These are phyloP conservation scores for Aleiodes testaceus DNA, from an alignment of 2,888 invertebrate genomes.

Conservation along the genomic window DNA sequence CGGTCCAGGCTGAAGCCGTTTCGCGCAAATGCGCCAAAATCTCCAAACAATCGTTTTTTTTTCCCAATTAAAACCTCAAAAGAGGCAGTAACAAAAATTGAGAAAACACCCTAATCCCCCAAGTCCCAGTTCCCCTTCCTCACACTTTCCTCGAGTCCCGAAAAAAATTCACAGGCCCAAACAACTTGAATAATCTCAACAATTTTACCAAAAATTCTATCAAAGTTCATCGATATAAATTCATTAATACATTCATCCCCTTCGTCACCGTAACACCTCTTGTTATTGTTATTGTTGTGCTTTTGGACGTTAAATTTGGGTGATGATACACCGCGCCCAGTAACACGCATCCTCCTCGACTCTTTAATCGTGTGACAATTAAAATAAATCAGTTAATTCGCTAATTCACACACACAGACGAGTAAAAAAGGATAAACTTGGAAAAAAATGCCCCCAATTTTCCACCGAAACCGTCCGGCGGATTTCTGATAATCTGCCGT, in stretches of 20 bases:
- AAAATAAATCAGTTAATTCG: not conserved
- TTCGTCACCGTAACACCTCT: conserved; percentile 33
- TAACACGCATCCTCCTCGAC: conserved; percentile 72
- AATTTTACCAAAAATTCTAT: not conserved
- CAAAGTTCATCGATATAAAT: not conserved
- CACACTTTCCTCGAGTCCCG: no score
- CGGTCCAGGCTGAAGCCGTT: conserved; percentile 63
- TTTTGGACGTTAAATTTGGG: conserved; percentile 56
- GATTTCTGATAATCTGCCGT: conserved; percentile 29
- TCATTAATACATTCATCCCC: not conserved
- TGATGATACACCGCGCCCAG: conserved; percentile 70
- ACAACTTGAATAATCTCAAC: conserved; percentile 3
- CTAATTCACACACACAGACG: not conserved
- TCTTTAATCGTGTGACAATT: conserved; percentile 40
- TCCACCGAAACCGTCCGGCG: conserved; percentile 17
- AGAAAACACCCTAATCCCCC: no score
- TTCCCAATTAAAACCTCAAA: conserved; percentile 1
- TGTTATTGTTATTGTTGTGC: conserved; percentile 49
- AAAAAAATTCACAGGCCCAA: no score
- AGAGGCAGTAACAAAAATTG: no score
- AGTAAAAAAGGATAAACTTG: not conserved
- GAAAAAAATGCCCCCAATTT: not conserved
- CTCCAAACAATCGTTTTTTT: not conserved
- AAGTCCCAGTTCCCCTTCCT: no score
- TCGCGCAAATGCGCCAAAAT: conserved; percentile 37